phyloP scores from a whole-genome alignment of 1,140 invertebrate genomes.

The Dolichoris vasculosae region DNA sequence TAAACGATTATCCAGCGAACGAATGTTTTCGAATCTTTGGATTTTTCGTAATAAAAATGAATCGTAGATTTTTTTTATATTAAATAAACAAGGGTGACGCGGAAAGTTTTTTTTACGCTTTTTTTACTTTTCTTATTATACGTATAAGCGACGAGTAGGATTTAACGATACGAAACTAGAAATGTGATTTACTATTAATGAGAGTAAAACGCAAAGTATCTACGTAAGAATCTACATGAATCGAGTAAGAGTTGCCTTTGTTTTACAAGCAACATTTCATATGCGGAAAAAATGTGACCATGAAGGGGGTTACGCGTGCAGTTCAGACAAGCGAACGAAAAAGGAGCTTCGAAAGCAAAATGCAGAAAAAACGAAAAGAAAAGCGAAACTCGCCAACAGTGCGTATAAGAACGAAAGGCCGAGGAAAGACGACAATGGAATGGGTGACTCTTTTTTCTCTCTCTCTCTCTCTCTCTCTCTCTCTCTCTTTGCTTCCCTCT shows the following conservation, averaged over 20 bases:
- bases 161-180: neutral
- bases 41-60: too few species aligned
- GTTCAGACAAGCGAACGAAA: neutral
- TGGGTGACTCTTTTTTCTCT: neutral
- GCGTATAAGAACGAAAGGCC: conserved; percentile 28
- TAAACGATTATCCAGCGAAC: too few species aligned
- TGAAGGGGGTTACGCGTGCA: neutral
- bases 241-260: conserved; percentile 29
- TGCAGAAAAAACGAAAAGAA: conserved; percentile 3
- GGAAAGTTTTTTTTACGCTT: too few species aligned
- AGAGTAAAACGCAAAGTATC: neutral
- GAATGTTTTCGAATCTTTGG: too few species aligned
- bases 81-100: too few species aligned
- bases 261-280: conserved; percentile 33
- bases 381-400: conserved; percentile 15
- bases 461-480: conserved; percentile 13
- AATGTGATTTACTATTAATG: neutral
- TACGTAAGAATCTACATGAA: neutral
- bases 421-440: conserved; percentile 49
- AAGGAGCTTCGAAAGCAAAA: neutral
- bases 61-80: too few species aligned
- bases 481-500: conserved; percentile 1
- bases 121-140: too few species aligned
- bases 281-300: conserved; percentile 16
- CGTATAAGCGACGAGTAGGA: too few species aligned